Evolutionary conservation across 2,797 vertebrate species (phyloP).

Genomic region (Poeciliopsis gracilis): DNA sequence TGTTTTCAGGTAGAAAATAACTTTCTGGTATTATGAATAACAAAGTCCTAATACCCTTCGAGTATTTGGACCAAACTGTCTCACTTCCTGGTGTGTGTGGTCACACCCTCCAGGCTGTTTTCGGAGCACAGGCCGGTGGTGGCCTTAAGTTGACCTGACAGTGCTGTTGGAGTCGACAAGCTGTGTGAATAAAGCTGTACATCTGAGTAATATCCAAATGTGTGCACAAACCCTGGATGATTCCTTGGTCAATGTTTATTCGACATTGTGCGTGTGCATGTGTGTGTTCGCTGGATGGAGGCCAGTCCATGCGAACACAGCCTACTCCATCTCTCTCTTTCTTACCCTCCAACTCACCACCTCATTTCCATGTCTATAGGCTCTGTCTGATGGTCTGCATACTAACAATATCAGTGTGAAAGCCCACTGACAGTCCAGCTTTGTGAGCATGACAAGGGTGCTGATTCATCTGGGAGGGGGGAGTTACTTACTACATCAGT

Average conservation of each 20-base stretch:
- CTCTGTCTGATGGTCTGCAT: slow-evolving; percentile 78
- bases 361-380: slow-evolving; percentile 83
- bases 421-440: slow-evolving; percentile 86
- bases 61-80: slow-evolving; percentile 11
- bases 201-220: slow-evolving; percentile 74
- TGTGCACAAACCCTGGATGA: slow-evolving; percentile 55
- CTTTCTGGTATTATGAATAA: slow-evolving; percentile 38
- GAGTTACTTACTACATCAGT: slow-evolving; percentile 81
- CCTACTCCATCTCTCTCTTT: slow-evolving; percentile 76
- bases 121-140: slow-evolving; percentile 39
- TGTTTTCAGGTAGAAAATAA: slow-evolving; percentile 38
- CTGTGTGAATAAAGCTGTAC: slow-evolving; percentile 68
- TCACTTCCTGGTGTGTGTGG: slow-evolving; percentile 27
- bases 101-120: slow-evolving; percentile 42
- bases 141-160: slow-evolving; percentile 74
- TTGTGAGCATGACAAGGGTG: slow-evolving; percentile 86
- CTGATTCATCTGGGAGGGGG: slow-evolving; percentile 84
- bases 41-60: slow-evolving; percentile 2
- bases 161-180: slow-evolving; percentile 58
- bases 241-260: slow-evolving; percentile 53
- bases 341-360: slow-evolving; percentile 68
- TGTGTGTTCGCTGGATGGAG: slow-evolving; percentile 58
- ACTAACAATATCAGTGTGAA: slow-evolving; percentile 82
- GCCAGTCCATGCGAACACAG: slow-evolving; percentile 74
- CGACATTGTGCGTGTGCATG: slow-evolving; percentile 37